Evolutionary conservation across 2,797 vertebrate genomes (phyloP).

Genomic region (Erethizon dorsatum): DNA sequence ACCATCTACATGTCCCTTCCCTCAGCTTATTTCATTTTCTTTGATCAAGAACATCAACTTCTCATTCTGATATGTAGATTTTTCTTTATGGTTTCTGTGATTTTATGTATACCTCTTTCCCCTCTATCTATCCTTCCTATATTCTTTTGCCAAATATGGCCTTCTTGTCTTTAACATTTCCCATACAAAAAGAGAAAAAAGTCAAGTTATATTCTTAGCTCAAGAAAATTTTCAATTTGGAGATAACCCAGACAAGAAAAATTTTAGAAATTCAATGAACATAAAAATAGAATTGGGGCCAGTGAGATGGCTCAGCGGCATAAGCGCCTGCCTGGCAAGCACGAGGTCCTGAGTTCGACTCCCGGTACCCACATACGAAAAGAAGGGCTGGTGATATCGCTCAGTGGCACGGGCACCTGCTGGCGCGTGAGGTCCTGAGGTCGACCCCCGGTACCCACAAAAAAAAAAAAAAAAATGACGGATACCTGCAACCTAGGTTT

Average conservation of each 20-base stretch:
- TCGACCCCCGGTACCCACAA: too few species aligned
- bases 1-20: not conserved
- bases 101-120: not conserved
- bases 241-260: not conserved
- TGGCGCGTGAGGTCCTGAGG: too few species aligned
- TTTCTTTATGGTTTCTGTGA: not conserved
- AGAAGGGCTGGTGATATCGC: too few species aligned
- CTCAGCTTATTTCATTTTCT: conserved; percentile 21
- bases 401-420: too few species aligned
- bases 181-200: not conserved
- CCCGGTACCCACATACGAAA: too few species aligned
- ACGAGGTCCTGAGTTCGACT: too few species aligned
- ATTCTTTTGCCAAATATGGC: not conserved
- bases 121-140: not conserved
- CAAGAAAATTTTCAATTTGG: conserved; percentile 23
- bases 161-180: conserved; percentile 26
- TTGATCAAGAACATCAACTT: not conserved
- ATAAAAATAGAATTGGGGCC: not conserved
- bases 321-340: too few species aligned
- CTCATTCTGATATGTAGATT: not conserved
- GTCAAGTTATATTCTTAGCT: conserved; percentile 27
- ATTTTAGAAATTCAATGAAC: conserved; percentile 18
- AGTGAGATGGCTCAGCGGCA: too few species aligned
- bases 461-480: not conserved
- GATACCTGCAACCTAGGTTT: not conserved